Percentiles rank a stretch among this genome's conserved stretches.
These are phyloP conservation scores for Drosophila rubida DNA, from an alignment of 2,888 invertebrate species.

Conservation along the genomic window DNA sequence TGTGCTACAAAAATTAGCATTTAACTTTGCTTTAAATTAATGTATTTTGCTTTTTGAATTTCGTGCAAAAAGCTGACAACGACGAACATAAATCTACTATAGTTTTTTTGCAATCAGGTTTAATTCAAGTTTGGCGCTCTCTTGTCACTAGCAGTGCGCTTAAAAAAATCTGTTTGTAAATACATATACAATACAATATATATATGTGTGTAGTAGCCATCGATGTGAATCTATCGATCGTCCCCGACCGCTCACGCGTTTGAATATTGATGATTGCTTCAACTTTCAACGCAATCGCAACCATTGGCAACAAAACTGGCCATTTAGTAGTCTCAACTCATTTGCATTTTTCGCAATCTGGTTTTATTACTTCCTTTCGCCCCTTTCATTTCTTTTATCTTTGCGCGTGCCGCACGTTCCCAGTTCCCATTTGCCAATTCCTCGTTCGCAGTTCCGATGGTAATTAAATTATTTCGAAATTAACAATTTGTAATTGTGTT, in stretches of 20 bases:
- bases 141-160: constrained; percentile 17
- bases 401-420: constrained; percentile 47
- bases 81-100: constrained; percentile 72
- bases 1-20: constrained; percentile 71
- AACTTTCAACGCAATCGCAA: constrained; percentile 37
- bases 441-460: constrained; percentile 4
- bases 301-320: constrained; percentile 38
- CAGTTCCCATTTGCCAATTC: constrained; percentile 10
- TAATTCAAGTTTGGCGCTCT: constrained; percentile 55
- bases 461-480: constrained; percentile 28
- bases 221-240: constrained; percentile 24
- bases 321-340: constrained; percentile 28
- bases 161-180: not conserved
- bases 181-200: not conserved
- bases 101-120: constrained; percentile 77
- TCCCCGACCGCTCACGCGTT: constrained; percentile 21
- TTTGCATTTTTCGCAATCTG: constrained; percentile 49
- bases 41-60: constrained; percentile 67
- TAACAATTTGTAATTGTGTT: constrained; percentile 46
- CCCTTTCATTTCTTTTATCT: constrained; percentile 35
- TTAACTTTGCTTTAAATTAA: constrained; percentile 71
- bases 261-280: constrained; percentile 44
- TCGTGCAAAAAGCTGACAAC: constrained; percentile 47
- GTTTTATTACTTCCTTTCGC: constrained; percentile 41
- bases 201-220: constrained; percentile 8